phyloP scores from a whole-genome alignment of 2,113 vertebrate genomes.

The Otis tarda region DNA sequence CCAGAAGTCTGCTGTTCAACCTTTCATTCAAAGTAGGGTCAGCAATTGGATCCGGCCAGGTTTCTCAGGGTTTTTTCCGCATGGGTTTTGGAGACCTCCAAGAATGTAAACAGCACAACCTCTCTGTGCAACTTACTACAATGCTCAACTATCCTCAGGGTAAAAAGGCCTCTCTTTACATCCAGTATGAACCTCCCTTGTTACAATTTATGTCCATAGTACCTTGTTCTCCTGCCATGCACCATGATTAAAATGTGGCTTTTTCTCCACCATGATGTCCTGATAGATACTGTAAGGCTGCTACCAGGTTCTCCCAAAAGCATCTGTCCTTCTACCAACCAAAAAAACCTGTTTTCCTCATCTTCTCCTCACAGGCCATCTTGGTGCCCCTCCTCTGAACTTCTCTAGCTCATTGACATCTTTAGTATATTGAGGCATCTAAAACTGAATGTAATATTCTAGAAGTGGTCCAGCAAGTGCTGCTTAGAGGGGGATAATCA shows the following conservation, averaged over 20 bases:
- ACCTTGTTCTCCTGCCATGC: background rate
- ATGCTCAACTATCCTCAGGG: rapidly evolving
- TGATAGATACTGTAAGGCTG: background rate
- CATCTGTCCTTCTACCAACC: background rate
- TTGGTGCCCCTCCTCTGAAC: background rate
- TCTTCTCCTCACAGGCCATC: background rate
- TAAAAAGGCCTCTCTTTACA: background rate
- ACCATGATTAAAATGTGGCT: rapidly evolving
- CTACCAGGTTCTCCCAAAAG: background rate
- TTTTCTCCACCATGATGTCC: background rate
- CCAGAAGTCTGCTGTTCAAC: background rate
- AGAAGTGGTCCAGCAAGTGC: background rate
- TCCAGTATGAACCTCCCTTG: rapidly evolving
- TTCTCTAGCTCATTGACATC: background rate
- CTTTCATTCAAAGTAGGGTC: background rate
- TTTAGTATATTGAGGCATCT: background rate
- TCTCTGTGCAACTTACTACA: background rate
- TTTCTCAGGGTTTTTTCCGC: background rate
- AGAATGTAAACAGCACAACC: background rate
- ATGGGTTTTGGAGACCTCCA: background rate
- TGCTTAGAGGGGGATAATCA: background rate
- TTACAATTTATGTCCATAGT: background rate
- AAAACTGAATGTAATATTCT: background rate
- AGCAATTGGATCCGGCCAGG: background rate
- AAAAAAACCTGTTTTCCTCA: background rate